Base-by-base conservation (phyloP, 2,113 vertebrate species). In the Fulmarus glacialis region DNA sequence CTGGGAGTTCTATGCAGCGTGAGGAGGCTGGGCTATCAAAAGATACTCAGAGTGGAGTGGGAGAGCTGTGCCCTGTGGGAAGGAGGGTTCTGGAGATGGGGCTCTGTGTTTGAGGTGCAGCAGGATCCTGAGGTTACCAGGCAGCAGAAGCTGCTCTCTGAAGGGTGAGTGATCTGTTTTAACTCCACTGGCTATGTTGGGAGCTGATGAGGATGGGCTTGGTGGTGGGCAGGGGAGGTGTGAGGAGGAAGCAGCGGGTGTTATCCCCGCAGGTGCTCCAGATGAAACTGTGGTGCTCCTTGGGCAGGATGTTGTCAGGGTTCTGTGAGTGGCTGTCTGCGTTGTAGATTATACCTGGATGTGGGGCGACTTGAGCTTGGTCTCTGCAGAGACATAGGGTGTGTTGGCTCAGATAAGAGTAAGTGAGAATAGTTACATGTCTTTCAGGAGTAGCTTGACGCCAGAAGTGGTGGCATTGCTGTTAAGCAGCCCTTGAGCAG, bases 11-110 rank as follows among this genome's bases (percentile, higher is more conserved):
- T 70, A 1, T 43, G 58, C 40, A 60, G 68, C 27, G 22, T 50
- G 62, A 83, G 67, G 26, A 82, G 75, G 11, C 43, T 92, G 86
- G 62, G n/a, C 82, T 95, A 29, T 92, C 53, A 62, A 82, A 75
- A 75, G 38, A 40, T 59, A 8, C 2, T 75, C n/a, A 14, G 56
- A 68, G 56, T 42, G 48, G 32, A 87, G 58, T 18, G 38, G 83
- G 52, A 90, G 70, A 47, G 66, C 66, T 88, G 82, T 64, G 63
- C 36, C 53, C 71, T 47, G 48, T 47, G 55, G 48, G n/a, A 74
- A 48, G 29, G 64, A 68, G 27, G 14, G 48, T 68, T 92, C 38
- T 59, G 71, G 43, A 91, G 53, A 36, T 3, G 36, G 34, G 13
- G 30, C 26, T 52, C n/a, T 40, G 42, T 53, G 8, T 83, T 81